phyloP scores from a whole-genome alignment of 2,888 invertebrate species.

The Exephanes ischioxanthus region DNA sequence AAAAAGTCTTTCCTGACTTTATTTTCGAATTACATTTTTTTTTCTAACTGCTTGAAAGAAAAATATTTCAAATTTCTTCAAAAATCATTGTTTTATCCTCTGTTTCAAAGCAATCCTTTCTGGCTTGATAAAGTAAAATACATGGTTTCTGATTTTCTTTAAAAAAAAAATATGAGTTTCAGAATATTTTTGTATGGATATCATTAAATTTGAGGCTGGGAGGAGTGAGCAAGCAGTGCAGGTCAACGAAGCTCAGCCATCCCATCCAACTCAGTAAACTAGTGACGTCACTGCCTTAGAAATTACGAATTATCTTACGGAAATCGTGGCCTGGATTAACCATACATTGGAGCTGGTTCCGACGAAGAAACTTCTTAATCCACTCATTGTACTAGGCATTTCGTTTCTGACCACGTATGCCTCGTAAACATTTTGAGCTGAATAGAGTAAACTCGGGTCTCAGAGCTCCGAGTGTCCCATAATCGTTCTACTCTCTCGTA shows the following conservation, averaged over 20 bases:
- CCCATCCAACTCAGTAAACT: neutral
- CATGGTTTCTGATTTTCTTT: neutral
- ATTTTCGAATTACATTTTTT: neutral
- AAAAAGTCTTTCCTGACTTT: neutral
- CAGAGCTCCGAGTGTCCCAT: neutral
- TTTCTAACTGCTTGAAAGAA: too few relatives aligned
- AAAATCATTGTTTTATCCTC: neutral
- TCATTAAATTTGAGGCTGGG: neutral
- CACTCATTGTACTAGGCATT: slow-evolving; percentile 9
- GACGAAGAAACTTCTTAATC: slow-evolving; percentile 14
- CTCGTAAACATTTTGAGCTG: slow-evolving; percentile 34
- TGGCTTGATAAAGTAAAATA: neutral
- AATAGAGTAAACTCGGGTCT: neutral
- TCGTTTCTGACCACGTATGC: slow-evolving; percentile 34
- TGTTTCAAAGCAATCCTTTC: neutral
- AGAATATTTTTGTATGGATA: neutral
- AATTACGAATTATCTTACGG: slow-evolving; percentile 9
- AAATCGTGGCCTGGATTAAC: neutral
- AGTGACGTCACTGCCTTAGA: neutral
- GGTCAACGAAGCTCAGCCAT: neutral
- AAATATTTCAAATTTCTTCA: too few relatives aligned
- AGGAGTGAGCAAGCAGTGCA: neutral
- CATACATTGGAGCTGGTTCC: neutral
- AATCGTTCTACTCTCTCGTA: slow-evolving; percentile 40
- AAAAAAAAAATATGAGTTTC: neutral